A percentile compares a stretch with the other conserved stretches of the same genome.
phyloP scores from a whole-genome alignment of 2,888 invertebrate species.

The Oscheius myriophilus region DNA sequence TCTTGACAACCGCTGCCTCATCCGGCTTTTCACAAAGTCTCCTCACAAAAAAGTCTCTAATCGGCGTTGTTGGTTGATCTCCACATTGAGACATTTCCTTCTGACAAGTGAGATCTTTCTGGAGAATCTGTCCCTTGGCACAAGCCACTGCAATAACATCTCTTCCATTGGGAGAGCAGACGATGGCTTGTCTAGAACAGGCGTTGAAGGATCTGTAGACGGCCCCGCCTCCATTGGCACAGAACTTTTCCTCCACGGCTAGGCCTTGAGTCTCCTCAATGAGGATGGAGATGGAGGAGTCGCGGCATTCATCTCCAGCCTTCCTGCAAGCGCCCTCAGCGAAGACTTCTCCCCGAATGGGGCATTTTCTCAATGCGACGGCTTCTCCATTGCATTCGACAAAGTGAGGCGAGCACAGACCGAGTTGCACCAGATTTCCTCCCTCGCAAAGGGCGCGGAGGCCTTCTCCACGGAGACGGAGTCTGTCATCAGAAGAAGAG shows the following conservation, averaged over 20 bases:
- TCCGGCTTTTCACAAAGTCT: not conserved
- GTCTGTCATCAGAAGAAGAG: too few species aligned
- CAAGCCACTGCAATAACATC: slow-evolving; percentile 4
- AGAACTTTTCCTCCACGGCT: slow-evolving; percentile 3
- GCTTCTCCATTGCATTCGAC: slow-evolving; percentile 1
- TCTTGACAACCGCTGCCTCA: not conserved
- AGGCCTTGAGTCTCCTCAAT: slow-evolving; percentile 17
- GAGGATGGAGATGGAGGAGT: slow-evolving; percentile 10
- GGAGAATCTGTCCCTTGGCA: slow-evolving; percentile 4
- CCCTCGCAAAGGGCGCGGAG: slow-evolving; percentile 4
- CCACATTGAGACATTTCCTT: not conserved
- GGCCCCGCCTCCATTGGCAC: not conserved
- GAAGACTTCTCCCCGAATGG: slow-evolving; percentile 19
- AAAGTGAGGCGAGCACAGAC: slow-evolving; percentile 7
- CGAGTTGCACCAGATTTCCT: slow-evolving; percentile 1
- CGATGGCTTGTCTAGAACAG: slow-evolving; percentile 20
- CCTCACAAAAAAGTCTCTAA: slow-evolving; percentile 8
- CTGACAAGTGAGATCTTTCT: slow-evolving; percentile 1
- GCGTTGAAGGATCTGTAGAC: not conserved
- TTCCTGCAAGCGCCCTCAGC: not conserved
- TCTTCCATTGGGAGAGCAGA: slow-evolving; percentile 6
- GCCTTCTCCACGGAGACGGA: not conserved
- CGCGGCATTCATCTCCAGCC: slow-evolving; percentile 12
- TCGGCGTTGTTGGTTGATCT: not conserved
- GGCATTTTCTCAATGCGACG: slow-evolving; percentile 9